A percentile compares a stretch with the other conserved stretches of the same genome.
Conservation (phyloP, 2,797 vertebrate genomes). For the Scomberomorus guttatus region DNA sequence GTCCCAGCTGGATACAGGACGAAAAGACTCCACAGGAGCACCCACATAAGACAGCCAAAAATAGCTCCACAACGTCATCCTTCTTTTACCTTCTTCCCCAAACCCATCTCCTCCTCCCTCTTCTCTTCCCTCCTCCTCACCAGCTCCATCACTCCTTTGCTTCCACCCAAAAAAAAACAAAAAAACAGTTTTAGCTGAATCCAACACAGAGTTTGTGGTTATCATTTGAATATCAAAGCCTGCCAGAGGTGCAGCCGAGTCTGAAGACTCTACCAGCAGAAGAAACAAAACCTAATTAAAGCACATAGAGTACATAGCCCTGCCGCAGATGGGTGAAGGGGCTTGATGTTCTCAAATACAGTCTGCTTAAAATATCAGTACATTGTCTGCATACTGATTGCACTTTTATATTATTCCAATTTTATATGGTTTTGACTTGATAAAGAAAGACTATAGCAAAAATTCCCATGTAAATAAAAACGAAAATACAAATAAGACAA, state of each 20-base stretch:
- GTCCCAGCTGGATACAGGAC: slow-evolving; percentile 51
- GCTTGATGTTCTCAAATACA: slow-evolving; percentile 12
- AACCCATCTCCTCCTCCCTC: slow-evolving; percentile 45
- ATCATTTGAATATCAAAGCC: slow-evolving; percentile 83
- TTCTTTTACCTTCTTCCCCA: slow-evolving; percentile 36
- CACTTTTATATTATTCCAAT: not conserved
- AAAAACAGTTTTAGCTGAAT: slow-evolving; percentile 45
- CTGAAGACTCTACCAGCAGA: slow-evolving; percentile 53
- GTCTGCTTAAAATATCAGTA: slow-evolving; percentile 11
- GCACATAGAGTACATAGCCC: slow-evolving; percentile 34
- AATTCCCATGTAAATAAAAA: not conserved
- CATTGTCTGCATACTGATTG: not conserved
- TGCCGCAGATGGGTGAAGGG: slow-evolving; percentile 33
- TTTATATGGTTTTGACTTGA: slow-evolving; percentile 8
- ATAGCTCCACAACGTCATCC: slow-evolving; percentile 70
- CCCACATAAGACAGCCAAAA: slow-evolving; percentile 73
- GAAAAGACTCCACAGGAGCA: slow-evolving; percentile 69
- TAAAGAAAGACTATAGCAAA: not conserved
- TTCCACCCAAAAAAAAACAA: too few species aligned
- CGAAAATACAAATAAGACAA: not conserved
- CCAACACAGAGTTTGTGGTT: slow-evolving; percentile 53
- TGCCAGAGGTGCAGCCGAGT: slow-evolving; percentile 57
- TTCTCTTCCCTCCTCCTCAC: not conserved
- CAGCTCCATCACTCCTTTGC: slow-evolving; percentile 11
- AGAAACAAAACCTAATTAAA: slow-evolving; percentile 78